These are phyloP conservation scores for Acanthosoma haemorrhoidale DNA, from an alignment of 2,888 invertebrate species.

Conservation along the genomic window DNA sequence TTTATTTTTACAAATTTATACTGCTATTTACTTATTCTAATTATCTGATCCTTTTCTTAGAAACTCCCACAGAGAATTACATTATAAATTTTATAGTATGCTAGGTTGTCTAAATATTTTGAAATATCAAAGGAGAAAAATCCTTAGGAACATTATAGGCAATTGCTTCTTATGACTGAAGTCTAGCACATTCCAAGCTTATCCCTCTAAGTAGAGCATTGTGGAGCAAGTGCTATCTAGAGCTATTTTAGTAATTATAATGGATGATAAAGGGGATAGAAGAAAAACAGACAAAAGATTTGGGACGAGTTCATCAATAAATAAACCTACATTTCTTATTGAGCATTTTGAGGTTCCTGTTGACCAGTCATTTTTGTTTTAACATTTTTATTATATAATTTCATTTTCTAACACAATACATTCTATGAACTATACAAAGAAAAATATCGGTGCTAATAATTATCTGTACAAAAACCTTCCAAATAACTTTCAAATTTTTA, in stretches of 20 bases:
- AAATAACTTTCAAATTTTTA: conserved; percentile 3
- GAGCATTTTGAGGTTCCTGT: conserved; percentile 38
- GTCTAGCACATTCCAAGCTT: not conserved
- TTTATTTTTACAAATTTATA: conserved; percentile 11
- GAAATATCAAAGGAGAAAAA: not conserved
- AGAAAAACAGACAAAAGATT: conserved; percentile 13
- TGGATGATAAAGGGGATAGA: not conserved
- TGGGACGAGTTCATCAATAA: conserved; percentile 22
- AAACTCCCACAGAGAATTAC: not conserved
- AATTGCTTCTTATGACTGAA: not conserved
- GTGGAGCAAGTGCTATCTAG: conserved; percentile 13
- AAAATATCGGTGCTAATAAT: conserved; percentile 12
- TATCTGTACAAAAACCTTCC: conserved; percentile 18
- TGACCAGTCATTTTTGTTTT: conserved; percentile 39
- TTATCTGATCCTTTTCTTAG: not conserved
- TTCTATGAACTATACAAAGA: conserved; percentile 24
- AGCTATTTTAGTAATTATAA: not conserved
- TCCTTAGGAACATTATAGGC: not conserved
- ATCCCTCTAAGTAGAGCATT: conserved; percentile 1
- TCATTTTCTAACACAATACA: conserved; percentile 18
- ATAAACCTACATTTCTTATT: conserved; percentile 33
- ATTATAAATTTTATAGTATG: not conserved
- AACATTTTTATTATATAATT: conserved; percentile 29
- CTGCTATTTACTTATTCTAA: not conserved
- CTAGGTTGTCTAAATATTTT: not conserved